These are phyloP conservation scores for Baccha elongata DNA, from an alignment of 2,888 invertebrate species.

Conservation along the genomic window DNA sequence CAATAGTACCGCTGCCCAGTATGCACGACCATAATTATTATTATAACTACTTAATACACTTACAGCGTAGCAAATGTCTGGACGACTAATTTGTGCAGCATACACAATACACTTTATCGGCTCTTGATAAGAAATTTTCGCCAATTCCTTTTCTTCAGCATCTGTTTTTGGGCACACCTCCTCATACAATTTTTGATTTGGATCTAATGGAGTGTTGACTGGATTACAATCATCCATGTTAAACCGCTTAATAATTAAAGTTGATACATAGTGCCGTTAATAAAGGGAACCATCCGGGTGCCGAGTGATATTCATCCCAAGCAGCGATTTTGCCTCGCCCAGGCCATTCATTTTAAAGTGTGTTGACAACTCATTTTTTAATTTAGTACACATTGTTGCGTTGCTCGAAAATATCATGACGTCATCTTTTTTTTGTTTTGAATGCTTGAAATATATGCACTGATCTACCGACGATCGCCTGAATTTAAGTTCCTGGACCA, in stretches of 20 bases:
- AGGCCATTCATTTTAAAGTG: slow-evolving; percentile 58
- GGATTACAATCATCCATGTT: slow-evolving; percentile 53
- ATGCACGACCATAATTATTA: slow-evolving; percentile 55
- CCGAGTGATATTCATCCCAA: no score
- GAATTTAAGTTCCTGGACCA: no score
- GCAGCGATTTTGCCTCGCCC: no score
- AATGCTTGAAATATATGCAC: no score
- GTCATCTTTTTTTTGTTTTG: no score
- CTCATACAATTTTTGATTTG: slow-evolving; percentile 46
- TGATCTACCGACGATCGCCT: no score
- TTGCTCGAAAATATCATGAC: slow-evolving; percentile 46
- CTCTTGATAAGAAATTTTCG: slow-evolving; percentile 46
- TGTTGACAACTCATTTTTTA: no score
- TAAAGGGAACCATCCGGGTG: slow-evolving; percentile 20
- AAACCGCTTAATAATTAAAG: slow-evolving; percentile 43
- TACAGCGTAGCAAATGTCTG: slow-evolving; percentile 57
- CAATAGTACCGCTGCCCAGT: slow-evolving; percentile 62
- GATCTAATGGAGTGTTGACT: slow-evolving; percentile 54
- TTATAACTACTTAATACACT: slow-evolving; percentile 60
- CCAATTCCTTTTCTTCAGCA: slow-evolving; percentile 47
- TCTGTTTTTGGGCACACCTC: slow-evolving; percentile 52
- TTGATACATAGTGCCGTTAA: slow-evolving; percentile 38
- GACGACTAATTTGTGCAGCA: no score
- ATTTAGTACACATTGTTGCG: no score
- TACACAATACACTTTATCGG: slow-evolving; percentile 37